Conservation (phyloP, 2,888 invertebrate genomes). For the Neoitamus cyanurus region DNA sequence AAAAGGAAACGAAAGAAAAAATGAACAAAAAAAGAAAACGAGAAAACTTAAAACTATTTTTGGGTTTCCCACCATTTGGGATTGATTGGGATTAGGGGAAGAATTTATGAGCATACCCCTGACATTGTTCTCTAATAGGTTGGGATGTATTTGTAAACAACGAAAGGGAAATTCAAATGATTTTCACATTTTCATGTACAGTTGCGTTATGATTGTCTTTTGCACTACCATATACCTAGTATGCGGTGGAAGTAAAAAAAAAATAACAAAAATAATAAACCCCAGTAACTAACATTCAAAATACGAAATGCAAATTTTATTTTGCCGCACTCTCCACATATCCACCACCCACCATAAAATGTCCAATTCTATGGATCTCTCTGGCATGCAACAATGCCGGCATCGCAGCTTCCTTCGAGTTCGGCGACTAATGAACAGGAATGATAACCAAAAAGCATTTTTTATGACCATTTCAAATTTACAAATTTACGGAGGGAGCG, state of each 20-base stretch:
- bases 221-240: too few species aligned
- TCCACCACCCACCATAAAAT: not conserved
- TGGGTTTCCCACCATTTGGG: not conserved
- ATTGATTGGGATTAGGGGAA: not conserved
- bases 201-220: too few species aligned
- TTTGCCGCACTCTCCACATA: not conserved
- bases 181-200: too few species aligned
- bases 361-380: not conserved
- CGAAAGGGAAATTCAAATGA: not conserved
- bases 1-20: too few species aligned
- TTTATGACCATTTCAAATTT: not conserved
- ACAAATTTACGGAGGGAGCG: not conserved
- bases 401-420: not conserved
- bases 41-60: not conserved
- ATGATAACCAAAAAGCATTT: not conserved
- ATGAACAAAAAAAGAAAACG: too few species aligned
- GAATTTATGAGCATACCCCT: not conserved
- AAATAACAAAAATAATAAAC: too few species aligned
- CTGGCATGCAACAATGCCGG: not conserved
- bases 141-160: not conserved
- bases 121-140: not conserved
- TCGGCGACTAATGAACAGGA: not conserved
- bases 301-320: not conserved
- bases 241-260: too few species aligned
- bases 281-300: not conserved